Evolutionary conservation across 2,888 invertebrate species (phyloP).

Genomic region (Oxycera nigricornis): DNA sequence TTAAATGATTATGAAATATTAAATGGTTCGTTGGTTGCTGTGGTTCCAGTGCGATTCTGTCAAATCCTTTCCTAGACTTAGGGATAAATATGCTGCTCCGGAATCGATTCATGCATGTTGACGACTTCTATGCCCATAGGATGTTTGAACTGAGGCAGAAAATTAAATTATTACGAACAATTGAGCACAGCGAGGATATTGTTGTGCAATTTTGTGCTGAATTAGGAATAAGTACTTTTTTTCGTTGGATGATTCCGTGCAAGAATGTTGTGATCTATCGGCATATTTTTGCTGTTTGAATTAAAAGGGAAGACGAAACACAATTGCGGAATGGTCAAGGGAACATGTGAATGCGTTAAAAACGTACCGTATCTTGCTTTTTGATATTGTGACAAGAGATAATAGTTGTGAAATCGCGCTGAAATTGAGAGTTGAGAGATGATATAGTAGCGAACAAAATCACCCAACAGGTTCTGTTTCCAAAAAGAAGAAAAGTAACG

Average conservation of each 20-base stretch:
- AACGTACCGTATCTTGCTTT: not conserved
- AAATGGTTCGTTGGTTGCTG: too few species aligned
- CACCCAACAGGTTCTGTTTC: too few species aligned
- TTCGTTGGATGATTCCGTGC: not conserved
- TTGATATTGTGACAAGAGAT: not conserved
- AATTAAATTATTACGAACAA: slow-evolving; percentile 38
- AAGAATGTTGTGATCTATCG: not conserved
- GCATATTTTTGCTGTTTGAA: not conserved
- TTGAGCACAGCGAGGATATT: slow-evolving; percentile 34
- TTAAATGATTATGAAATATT: too few species aligned
- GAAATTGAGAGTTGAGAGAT: too few species aligned
- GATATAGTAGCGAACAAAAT: too few species aligned
- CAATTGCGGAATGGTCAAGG: too few species aligned
- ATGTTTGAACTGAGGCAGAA: slow-evolving; percentile 10
- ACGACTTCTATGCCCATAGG: not conserved
- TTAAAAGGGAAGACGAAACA: not conserved
- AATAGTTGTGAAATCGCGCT: not conserved
- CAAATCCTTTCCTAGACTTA: not conserved
- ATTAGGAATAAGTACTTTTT: not conserved
- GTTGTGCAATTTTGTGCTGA: slow-evolving; percentile 16
- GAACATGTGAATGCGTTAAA: too few species aligned
- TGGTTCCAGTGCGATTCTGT: too few species aligned
- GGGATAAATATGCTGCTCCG: not conserved
- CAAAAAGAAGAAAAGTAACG: too few species aligned
- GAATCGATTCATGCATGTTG: not conserved